A percentile compares a stretch with the other conserved stretches of the same genome.
These are phyloP conservation scores for Strix uralensis DNA, from an alignment of 2,113 vertebrate genomes.

Conservation along the genomic window DNA sequence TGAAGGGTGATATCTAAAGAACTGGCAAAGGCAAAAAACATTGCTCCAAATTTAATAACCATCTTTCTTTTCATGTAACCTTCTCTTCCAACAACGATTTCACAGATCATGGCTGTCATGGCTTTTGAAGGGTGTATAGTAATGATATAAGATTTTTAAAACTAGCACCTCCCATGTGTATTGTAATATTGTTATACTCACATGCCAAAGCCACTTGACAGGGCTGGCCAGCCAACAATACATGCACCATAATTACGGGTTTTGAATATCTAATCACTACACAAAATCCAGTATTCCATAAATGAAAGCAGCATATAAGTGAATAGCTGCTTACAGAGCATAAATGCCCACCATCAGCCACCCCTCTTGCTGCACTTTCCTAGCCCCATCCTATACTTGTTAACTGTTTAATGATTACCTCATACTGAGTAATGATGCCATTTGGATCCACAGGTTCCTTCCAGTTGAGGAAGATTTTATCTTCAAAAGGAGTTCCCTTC, in stretches of 20 bases:
- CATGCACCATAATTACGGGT: neutral
- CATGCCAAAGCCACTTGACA: neutral
- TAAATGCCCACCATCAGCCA: neutral
- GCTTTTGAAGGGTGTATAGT: neutral
- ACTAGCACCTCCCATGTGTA: neutral
- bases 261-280: neutral
- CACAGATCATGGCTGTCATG: neutral
- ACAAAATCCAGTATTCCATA: neutral
- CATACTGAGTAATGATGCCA: conserved; percentile 95
- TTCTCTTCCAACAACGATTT: neutral
- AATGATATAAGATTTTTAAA: neutral
- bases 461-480: conserved; percentile 95
- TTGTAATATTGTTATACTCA: neutral
- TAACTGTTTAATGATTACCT: conserved; percentile 77
- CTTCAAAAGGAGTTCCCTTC: conserved; percentile 95
- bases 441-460: conserved; percentile 96
- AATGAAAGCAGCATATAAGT: neutral
- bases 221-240: neutral
- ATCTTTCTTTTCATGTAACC: neutral
- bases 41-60: neutral
- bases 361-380: neutral
- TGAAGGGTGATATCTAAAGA: neutral
- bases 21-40: neutral
- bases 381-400: neutral
- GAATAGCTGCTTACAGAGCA: neutral